Evolutionary conservation across 1,140 invertebrate genomes (phyloP).

Genomic region (Sarcophaga peregrina): DNA sequence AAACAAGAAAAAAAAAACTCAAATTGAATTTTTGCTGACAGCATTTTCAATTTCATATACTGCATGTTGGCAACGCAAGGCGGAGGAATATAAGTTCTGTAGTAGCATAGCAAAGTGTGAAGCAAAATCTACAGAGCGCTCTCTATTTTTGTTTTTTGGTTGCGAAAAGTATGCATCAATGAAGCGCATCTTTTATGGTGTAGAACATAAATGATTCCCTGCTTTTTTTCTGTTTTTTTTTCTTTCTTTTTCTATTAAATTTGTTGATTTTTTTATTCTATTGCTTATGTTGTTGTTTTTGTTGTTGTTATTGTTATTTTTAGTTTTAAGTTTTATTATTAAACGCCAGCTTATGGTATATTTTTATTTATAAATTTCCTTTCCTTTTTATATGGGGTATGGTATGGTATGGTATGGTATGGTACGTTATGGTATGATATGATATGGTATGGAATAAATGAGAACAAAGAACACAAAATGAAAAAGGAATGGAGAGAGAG

Average conservation of each 20-base stretch:
- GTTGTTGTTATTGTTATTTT: background rate
- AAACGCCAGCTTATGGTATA: background rate
- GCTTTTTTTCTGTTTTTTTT: background rate
- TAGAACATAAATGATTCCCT: slow-evolving; percentile 7
- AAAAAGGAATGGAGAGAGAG: too few relatives aligned
- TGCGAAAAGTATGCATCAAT: background rate
- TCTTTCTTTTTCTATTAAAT: background rate
- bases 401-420: background rate
- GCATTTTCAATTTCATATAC: slow-evolving; percentile 20
- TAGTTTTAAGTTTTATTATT: slow-evolving; percentile 15
- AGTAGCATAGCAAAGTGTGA: background rate
- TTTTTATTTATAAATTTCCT: background rate
- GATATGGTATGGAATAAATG: background rate
- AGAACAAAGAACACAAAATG: too few relatives aligned
- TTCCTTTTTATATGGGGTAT: background rate
- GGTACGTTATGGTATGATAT: background rate
- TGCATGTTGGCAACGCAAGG: background rate
- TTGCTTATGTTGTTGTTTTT: too few relatives aligned
- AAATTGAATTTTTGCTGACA: slow-evolving; percentile 27
- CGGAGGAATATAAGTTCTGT: too few relatives aligned
- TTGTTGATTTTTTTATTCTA: too few relatives aligned
- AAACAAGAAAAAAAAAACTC: background rate
- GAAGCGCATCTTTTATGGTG: slow-evolving; percentile 26
- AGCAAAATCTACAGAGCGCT: background rate
- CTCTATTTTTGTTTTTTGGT: too few relatives aligned